A percentile compares a stretch with the other conserved stretches of the same genome.
Evolutionary conservation across 2,113 vertebrate genomes (phyloP).

Genomic region (Crotophaga sulcirostris): DNA sequence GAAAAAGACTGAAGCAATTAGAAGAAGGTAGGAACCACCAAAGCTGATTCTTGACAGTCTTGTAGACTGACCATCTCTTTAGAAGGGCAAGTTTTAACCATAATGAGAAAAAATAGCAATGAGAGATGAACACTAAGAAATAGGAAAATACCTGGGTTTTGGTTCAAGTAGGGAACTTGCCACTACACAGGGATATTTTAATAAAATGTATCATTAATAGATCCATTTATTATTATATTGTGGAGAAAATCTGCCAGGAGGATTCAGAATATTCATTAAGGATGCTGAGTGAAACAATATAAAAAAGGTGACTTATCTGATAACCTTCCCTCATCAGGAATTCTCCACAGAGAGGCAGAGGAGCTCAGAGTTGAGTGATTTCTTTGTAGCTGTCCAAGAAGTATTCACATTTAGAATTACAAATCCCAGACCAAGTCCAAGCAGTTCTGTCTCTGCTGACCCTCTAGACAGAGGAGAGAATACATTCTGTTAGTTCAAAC

Average conservation of each 20-base stretch:
- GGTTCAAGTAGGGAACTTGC: not conserved
- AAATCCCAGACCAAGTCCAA: not conserved
- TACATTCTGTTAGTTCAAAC: not conserved
- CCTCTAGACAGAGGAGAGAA: not conserved
- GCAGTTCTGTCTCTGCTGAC: not conserved
- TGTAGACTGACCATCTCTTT: not conserved
- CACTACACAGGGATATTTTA: not conserved
- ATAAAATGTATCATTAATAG: not conserved
- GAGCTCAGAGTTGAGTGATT: not conserved
- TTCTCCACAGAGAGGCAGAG: not conserved
- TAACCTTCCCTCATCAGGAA: not conserved
- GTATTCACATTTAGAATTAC: not conserved
- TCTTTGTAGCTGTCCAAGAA: not conserved
- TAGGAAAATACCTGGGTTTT: not conserved
- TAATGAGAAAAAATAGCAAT: not conserved
- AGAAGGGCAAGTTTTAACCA: not conserved
- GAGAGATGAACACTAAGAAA: not conserved
- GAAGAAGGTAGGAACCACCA: not conserved
- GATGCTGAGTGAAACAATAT: not conserved
- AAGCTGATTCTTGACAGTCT: not conserved
- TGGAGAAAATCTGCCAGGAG: not conserved
- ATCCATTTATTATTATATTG: not conserved
- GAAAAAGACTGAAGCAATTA: not conserved
- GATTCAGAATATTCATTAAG: not conserved
- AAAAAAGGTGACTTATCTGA: not conserved